Evolutionary conservation across 2,113 vertebrate species (phyloP), one percentile per base, ranked within the genome.

Genomic region (Grantiella picta): DNA sequence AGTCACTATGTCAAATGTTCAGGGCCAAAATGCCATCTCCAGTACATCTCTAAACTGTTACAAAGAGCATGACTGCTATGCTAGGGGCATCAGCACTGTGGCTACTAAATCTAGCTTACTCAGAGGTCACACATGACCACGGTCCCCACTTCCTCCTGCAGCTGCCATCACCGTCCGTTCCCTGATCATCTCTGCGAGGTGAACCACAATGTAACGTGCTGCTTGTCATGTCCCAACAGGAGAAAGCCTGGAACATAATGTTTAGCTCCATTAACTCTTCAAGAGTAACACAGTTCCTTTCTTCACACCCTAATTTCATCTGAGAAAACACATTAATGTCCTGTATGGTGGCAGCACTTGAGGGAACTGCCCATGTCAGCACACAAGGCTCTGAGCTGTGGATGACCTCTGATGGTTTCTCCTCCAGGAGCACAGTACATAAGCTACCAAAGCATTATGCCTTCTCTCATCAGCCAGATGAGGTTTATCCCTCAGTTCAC

Each of bases 361-460:
- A 61, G 35, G 28, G 35, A 75, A 24, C 7, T 45, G 18, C 42
- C 2, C 0, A 5, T 35, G 35, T 45, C 42, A 50, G 33, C 0
- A 0, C 28, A 29, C 28, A 69, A 35, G n/a, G 23, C 9, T 85
- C 18, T 28, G 22, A 17, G 4, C 5, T 20, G 33, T n/a, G 18
- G 35, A 60, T 1, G 3, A 28, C 7, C 5, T 87, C 90, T 44
- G 31, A 82, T 29, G 8, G 16, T 27, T 83, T 83, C 27, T 80
- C n/a, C 25, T 63, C 47, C 63, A 45, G 25, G 28, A 56, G 23
- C 36, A 44, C 0, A 0, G 38, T 25, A n/a, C 9, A 23, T 31
- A 42, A 86, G 10, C 11, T 57, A 64, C 13, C 24, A 56, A 72
- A 35, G 45, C 9, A 38, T 20, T 64, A 56, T 6, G 11, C 5